Conservation (phyloP, 2,797 vertebrate species). For the Echeneis naucrates region DNA sequence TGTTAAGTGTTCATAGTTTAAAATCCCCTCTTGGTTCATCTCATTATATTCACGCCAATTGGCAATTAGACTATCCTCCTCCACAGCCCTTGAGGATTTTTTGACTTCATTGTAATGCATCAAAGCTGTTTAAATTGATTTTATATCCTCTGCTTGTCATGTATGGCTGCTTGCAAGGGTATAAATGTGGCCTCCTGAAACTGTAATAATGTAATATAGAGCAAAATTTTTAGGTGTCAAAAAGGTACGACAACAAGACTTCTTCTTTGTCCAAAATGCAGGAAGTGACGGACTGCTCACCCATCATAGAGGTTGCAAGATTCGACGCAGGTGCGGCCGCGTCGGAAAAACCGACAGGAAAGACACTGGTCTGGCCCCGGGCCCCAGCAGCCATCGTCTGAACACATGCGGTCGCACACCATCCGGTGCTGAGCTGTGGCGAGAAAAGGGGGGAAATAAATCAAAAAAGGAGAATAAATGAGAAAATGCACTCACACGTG, state of each 20-base stretch:
- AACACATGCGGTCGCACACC: conserved; percentile 93
- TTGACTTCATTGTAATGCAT: conserved; percentile 61
- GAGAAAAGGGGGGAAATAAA: not conserved
- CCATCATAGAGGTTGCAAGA: conserved; percentile 93
- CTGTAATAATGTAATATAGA: conserved; percentile 9
- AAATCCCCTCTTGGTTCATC: conserved; percentile 64
- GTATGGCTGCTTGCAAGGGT: conserved; percentile 30
- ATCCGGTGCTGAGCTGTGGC: conserved; percentile 89
- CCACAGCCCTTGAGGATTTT: conserved; percentile 55
- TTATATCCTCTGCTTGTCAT: conserved; percentile 49
- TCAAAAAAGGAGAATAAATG: not conserved
- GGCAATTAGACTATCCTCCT: conserved; percentile 66
- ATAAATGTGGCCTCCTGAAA: conserved; percentile 27
- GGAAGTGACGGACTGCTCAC: conserved; percentile 80
- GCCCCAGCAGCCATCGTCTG: conserved; percentile 94
- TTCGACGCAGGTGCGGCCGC: conserved; percentile 91
- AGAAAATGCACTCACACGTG: conserved; percentile 65
- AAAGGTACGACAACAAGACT: not conserved
- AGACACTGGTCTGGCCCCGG: conserved; percentile 95
- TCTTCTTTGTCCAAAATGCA: not conserved
- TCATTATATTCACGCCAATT: conserved; percentile 69
- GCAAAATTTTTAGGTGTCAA: conserved; percentile 7
- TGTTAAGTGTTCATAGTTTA: conserved; percentile 32
- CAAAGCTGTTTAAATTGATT: conserved; percentile 66
- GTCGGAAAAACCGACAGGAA: conserved; percentile 91